These are phyloP conservation scores for Apotomis betuletana DNA, from an alignment of 2,888 invertebrate species.

Conservation along the genomic window DNA sequence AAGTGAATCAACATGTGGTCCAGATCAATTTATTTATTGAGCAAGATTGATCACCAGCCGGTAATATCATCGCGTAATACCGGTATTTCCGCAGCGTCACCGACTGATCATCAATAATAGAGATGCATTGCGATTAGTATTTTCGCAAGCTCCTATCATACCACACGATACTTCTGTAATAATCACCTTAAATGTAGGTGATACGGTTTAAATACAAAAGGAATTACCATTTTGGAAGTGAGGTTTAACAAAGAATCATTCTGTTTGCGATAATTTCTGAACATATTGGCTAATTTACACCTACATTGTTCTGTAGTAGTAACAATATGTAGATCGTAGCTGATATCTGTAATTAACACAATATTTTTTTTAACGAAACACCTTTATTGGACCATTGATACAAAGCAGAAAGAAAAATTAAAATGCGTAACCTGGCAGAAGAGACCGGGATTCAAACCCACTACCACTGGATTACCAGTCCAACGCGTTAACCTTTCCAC, in stretches of 20 bases:
- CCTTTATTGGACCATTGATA: too few species aligned
- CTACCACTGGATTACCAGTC: too few species aligned
- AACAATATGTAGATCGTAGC: too few species aligned
- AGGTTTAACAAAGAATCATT: neutral
- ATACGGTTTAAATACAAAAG: neutral
- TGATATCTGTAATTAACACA: too few species aligned
- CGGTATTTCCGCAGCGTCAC: conserved; percentile 52
- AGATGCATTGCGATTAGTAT: conserved; percentile 44
- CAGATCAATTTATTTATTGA: conserved; percentile 47
- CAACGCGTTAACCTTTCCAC: too few species aligned
- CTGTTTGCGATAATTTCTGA: conserved; percentile 45
- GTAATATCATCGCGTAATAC: conserved; percentile 54
- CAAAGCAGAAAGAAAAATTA: too few species aligned
- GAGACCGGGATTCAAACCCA: too few species aligned
- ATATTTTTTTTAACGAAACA: too few species aligned
- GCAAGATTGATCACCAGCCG: conserved; percentile 53
- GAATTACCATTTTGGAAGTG: neutral
- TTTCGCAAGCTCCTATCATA: neutral
- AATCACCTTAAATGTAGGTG: neutral
- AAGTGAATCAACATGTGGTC: conserved; percentile 47
- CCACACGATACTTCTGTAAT: neutral
- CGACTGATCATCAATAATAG: conserved; percentile 52
- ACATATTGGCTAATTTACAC: conserved; percentile 9
- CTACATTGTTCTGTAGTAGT: too few species aligned
- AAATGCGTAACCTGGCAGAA: too few species aligned